Evolutionary conservation across 2,888 invertebrate genomes (phyloP).

Genomic region (Morpho helenor): DNA sequence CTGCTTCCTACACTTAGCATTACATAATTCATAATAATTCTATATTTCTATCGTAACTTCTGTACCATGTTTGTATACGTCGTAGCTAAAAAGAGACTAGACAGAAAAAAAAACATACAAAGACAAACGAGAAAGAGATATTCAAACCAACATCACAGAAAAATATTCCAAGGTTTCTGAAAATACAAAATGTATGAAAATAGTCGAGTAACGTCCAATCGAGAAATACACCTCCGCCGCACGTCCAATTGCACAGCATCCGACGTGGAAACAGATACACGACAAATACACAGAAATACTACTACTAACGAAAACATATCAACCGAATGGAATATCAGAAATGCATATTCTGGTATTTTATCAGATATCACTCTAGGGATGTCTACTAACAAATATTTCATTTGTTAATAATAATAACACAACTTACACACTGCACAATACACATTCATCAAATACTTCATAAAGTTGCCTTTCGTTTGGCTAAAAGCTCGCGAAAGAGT

Average conservation of each 20-base stretch:
- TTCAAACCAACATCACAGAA: not conserved
- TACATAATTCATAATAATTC: no score
- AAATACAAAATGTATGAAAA: not conserved
- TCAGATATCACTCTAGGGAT: constrained; percentile 18
- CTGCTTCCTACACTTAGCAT: no score
- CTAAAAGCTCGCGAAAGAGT: no score
- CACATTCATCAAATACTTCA: no score
- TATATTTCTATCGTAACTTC: no score
- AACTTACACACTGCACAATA: no score
- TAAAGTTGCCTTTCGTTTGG: no score
- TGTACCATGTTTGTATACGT: no score
- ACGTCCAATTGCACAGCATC: constrained; percentile 67
- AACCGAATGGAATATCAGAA: constrained; percentile 25
- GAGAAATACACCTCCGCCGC: constrained; percentile 39
- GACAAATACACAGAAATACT: constrained; percentile 40
- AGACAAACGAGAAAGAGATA: not conserved
- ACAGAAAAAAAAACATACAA: not conserved
- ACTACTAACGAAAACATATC: constrained; percentile 28
- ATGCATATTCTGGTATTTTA: constrained; percentile 28
- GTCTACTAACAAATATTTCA: no score
- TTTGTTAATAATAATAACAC: no score
- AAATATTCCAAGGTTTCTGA: constrained; percentile 5
- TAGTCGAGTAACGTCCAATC: constrained; percentile 23
- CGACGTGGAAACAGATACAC: constrained; percentile 69
- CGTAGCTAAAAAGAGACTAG: no score